Conservation (phyloP, 2,113 vertebrate species). For the Willisornis vidua region DNA sequence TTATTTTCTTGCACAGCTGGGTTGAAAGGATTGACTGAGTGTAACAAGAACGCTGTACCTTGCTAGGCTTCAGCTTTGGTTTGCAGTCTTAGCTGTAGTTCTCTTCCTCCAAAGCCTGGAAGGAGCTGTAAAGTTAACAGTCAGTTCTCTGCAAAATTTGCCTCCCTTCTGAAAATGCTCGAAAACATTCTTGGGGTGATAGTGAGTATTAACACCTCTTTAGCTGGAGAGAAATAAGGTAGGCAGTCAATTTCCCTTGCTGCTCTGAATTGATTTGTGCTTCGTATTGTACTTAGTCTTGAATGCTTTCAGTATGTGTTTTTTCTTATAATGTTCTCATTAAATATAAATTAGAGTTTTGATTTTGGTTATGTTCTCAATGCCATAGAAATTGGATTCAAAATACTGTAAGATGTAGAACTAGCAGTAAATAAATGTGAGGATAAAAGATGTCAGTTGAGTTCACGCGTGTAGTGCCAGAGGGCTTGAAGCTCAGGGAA, state of each 20-base stretch:
- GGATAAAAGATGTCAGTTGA: neutral
- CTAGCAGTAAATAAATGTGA: neutral
- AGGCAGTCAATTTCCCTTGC: neutral
- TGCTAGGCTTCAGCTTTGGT: neutral
- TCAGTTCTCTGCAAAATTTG: neutral
- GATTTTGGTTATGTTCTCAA: neutral
- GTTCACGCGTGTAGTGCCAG: neutral
- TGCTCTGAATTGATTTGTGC: neutral
- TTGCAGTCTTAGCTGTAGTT: neutral
- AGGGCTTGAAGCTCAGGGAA: neutral
- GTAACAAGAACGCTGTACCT: neutral
- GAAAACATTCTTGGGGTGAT: neutral
- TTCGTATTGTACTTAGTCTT: neutral
- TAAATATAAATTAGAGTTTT: neutral
- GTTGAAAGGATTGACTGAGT: neutral
- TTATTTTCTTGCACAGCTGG: neutral
- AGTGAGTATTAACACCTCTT: neutral
- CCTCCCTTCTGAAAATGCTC: neutral
- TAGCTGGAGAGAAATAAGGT: neutral
- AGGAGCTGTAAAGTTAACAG: neutral
- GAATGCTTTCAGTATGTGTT: neutral
- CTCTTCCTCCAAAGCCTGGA: neutral
- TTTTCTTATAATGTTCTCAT: neutral
- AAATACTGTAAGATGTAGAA: neutral
- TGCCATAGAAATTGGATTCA: neutral